These are phyloP conservation scores for Tuberolachnus salignus DNA, from an alignment of 2,888 invertebrate genomes.

Conservation along the genomic window DNA sequence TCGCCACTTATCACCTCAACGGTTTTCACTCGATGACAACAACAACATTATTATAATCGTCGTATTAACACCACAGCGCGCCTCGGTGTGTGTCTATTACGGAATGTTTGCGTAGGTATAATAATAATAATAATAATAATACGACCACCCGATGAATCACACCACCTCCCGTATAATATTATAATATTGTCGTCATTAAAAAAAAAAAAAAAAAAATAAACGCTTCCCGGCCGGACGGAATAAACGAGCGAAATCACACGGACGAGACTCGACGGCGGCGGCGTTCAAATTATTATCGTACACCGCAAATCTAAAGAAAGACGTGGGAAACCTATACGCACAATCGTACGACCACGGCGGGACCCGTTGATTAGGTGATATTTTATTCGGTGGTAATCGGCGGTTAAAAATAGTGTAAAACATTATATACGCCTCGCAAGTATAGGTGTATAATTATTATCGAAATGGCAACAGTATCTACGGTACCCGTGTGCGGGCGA, in stretches of 20 bases:
- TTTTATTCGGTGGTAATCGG: no score
- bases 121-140: background rate
- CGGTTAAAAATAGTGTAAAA: no score
- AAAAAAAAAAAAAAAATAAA: background rate
- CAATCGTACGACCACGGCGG: background rate
- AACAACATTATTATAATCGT: no score
- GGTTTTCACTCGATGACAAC: no score
- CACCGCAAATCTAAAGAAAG: background rate
- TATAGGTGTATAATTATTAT: no score
- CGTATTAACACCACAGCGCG: background rate
- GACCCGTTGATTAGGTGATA: background rate
- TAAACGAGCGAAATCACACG: conserved; percentile 7
- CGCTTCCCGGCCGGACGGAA: background rate
- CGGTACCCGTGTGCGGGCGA: no score
- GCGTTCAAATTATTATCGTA: conserved; percentile 18
- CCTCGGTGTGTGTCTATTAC: background rate
- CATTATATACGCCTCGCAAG: no score
- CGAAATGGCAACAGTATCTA: no score
- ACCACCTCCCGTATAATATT: background rate
- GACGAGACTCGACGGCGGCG: conserved; percentile 6
- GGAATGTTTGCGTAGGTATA: no score
- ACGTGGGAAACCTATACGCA: no score
- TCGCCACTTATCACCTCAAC: no score
- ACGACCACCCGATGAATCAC: background rate
- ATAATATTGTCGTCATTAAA: background rate